phyloP scores from a whole-genome alignment of 2,797 vertebrate species.

The Trachops cirrhosus region DNA sequence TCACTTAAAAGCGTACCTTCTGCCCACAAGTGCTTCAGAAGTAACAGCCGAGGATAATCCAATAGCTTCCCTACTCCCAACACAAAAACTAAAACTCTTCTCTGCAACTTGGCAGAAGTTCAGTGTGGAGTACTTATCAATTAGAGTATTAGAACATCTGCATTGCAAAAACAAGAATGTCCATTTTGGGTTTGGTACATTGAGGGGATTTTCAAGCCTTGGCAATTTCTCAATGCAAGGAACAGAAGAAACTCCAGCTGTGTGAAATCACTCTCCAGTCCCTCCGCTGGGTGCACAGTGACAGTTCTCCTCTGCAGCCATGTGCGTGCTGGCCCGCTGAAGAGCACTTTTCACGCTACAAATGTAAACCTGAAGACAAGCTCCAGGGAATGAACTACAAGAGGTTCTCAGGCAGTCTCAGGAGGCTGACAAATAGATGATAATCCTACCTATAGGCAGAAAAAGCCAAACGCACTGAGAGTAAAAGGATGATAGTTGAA shows the following conservation, averaged over 20 bases:
- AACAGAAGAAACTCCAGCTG: background rate
- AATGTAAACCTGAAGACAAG: background rate
- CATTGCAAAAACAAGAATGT: background rate
- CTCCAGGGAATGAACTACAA: background rate
- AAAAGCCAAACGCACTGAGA: background rate
- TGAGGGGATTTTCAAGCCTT: background rate
- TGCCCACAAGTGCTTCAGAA: background rate
- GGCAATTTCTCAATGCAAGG: background rate
- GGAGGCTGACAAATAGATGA: background rate
- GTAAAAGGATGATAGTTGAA: background rate
- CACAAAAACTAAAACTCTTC: background rate
- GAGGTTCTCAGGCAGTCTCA: background rate
- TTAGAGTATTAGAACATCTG: background rate
- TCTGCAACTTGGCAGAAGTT: background rate
- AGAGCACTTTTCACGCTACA: background rate
- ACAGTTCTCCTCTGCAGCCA: background rate
- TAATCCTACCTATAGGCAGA: background rate
- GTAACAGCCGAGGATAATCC: background rate
- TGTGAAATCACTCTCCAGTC: background rate
- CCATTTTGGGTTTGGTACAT: background rate
- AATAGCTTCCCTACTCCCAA: background rate
- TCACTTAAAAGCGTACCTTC: background rate
- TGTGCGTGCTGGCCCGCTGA: background rate
- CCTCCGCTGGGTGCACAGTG: background rate
- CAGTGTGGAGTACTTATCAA: background rate